These are phyloP conservation scores for Drosophila formosana DNA, from an alignment of 2,888 invertebrate species.

Conservation along the genomic window DNA sequence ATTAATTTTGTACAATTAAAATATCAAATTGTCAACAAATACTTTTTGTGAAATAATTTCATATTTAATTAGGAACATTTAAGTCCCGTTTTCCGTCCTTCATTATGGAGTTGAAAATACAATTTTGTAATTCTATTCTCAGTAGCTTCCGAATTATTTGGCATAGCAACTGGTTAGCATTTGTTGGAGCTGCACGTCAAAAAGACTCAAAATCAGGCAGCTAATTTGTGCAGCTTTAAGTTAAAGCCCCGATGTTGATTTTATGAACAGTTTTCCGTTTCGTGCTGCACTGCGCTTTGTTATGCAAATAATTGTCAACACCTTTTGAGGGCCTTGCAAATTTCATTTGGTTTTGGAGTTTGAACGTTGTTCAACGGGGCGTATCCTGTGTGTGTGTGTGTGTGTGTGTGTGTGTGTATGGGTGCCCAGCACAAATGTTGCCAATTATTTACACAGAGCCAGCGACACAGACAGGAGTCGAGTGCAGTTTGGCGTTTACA, in stretches of 20 bases:
- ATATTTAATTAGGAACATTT: neutral
- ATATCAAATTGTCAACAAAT: no score
- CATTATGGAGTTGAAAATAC: neutral
- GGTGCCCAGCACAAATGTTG: slow-evolving; percentile 72
- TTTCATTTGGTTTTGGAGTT: slow-evolving; percentile 70
- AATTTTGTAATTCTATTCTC: neutral
- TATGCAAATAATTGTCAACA: slow-evolving; percentile 82
- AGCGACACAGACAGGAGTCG: slow-evolving; percentile 12
- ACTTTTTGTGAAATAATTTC: no score
- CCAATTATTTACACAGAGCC: slow-evolving; percentile 78
- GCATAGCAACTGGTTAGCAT: slow-evolving; percentile 5
- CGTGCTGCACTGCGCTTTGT: slow-evolving; percentile 71
- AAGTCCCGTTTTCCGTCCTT: neutral
- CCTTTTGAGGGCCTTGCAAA: slow-evolving; percentile 78
- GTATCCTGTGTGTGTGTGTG: slow-evolving; percentile 26
- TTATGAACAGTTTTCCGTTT: slow-evolving; percentile 45
- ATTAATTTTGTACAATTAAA: no score
- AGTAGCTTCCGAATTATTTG: neutral
- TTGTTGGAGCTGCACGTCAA: neutral
- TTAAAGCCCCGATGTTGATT: slow-evolving; percentile 54
- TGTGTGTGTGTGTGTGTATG: slow-evolving; percentile 33
- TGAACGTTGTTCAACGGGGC: slow-evolving; percentile 63
- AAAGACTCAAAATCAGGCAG: slow-evolving; percentile 16
- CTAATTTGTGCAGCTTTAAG: slow-evolving; percentile 39
- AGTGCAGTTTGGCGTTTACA: slow-evolving; percentile 58